Percentiles rank a stretch among this genome's conserved stretches.
These are phyloP conservation scores for Eupithecia vulgata DNA, from an alignment of 2,888 invertebrate genomes.

Conservation along the genomic window DNA sequence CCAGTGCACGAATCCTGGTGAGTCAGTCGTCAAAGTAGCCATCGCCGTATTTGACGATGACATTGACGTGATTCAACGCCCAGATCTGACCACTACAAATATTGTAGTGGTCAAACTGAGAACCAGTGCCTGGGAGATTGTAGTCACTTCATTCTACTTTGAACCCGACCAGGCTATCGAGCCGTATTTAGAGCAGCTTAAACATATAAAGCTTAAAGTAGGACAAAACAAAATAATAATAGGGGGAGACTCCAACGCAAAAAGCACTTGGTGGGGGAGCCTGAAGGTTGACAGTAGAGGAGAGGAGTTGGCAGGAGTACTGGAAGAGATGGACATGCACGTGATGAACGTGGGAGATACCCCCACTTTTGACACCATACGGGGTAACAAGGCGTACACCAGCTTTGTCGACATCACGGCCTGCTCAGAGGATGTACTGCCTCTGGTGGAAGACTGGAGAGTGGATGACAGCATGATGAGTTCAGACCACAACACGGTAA, in stretches of 20 bases:
- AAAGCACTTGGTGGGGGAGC: neutral
- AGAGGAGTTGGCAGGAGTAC: neutral
- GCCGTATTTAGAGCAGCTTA: constrained; percentile 16
- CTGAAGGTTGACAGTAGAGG: constrained; percentile 1
- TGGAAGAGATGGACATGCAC: constrained; percentile 4
- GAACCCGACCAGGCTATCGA: constrained; percentile 13
- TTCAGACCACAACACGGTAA: constrained; percentile 46
- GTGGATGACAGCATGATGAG: constrained; percentile 14
- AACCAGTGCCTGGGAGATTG: constrained; percentile 13
- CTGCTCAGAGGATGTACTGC: constrained; percentile 9
- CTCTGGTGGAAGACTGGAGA: constrained; percentile 12
- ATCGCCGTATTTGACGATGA: constrained; percentile 18
- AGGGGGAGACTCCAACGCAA: constrained; percentile 6
- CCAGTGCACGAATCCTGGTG: constrained; percentile 10
- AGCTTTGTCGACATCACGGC: constrained; percentile 11
- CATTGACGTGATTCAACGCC: neutral
- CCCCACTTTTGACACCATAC: constrained; percentile 5
- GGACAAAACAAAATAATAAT: neutral
- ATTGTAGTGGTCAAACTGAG: constrained; percentile 4
- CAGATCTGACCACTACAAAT: constrained; percentile 3
- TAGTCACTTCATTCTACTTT: constrained; percentile 11
- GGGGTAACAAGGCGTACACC: neutral
- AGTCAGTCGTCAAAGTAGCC: constrained; percentile 15
- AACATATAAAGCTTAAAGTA: neutral
- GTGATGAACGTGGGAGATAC: neutral